Percentiles rank a stretch among this genome's conserved stretches.
Conservation (phyloP, 2,113 vertebrate genomes). For the Motacilla tschutschensis region DNA sequence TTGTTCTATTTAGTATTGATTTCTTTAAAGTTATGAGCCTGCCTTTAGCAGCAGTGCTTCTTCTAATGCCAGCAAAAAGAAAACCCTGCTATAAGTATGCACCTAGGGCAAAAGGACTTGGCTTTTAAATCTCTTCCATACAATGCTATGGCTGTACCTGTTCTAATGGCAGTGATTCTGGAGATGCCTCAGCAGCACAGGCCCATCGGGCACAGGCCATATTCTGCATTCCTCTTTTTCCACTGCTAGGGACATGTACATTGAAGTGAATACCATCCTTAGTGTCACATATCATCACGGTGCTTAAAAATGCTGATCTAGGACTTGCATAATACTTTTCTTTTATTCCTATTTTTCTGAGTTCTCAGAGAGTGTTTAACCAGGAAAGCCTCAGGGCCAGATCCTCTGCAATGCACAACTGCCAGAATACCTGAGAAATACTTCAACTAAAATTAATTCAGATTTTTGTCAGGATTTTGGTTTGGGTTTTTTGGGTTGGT, state of each 20-base stretch:
- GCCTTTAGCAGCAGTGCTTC: not conserved
- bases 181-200: not conserved
- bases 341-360: not conserved
- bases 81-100: not conserved
- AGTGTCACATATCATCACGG: not conserved
- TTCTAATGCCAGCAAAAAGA: not conserved
- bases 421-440: not conserved
- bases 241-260: accelerated
- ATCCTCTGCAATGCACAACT: not conserved
- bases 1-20: not conserved
- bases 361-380: not conserved
- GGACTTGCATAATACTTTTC: not conserved
- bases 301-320: not conserved
- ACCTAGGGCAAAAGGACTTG: not conserved
- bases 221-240: not conserved
- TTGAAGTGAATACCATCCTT: not conserved
- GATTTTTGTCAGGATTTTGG: not conserved
- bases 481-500: not conserved
- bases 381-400: not conserved
- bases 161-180: not conserved
- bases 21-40: not conserved
- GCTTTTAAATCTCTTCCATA: not conserved
- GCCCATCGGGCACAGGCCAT: accelerated
- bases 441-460: not conserved
- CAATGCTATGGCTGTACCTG: not conserved